Evolutionary conservation across 2,888 invertebrate genomes (phyloP), one percentile per base, ranked within the genome.

Genomic region (Dione juno): DNA sequence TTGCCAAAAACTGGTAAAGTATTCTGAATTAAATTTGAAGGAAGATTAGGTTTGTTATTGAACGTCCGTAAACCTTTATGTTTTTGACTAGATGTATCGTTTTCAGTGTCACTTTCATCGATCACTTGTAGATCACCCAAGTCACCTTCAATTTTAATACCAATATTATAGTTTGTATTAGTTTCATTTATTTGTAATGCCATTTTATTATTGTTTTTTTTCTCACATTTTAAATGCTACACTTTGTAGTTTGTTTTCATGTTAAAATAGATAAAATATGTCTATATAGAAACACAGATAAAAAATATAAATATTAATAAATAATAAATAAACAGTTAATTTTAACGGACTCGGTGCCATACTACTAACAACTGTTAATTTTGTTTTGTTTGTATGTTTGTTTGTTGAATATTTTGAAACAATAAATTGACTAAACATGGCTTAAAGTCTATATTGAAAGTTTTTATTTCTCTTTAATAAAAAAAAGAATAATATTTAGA

Each of bases 1-100:
- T 94, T 95, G 63, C 95, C 95, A 76, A 95, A 83, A 5, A 83
- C 81, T 10, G 88, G 83, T 14, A 79, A 73, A 43, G 80, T 74
- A 9, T 82, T 76, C 28, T 84, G 83, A 50, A 87, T 78, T 57
- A 88, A 67, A 66, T 79, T 80, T 6, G 80, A 72, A 1, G 88
- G 84, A 48, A 88, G 71, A n/a, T 75, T 78, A 1, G 83, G 73
- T 63, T 84, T 14, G 45, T 78, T 70, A 71, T 80, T 82, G 35
- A 77, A 37, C 13, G 81, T 70, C 69, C 75, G 81, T 72, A 78
- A 75, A 73, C 71, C 73, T 57, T 75, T 78, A 69, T 77, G 73
- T 37, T 75, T 79, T 69, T 81, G 79, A 64, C 69, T 50, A 54
- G 68, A 57, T 11, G 59, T 70, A 52, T 81, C 81, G 67, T 82